Percentiles rank a stretch among this genome's conserved stretches.
These are phyloP conservation scores for Scomberomorus guttatus DNA, from an alignment of 2,797 vertebrate species.

Conservation along the genomic window DNA sequence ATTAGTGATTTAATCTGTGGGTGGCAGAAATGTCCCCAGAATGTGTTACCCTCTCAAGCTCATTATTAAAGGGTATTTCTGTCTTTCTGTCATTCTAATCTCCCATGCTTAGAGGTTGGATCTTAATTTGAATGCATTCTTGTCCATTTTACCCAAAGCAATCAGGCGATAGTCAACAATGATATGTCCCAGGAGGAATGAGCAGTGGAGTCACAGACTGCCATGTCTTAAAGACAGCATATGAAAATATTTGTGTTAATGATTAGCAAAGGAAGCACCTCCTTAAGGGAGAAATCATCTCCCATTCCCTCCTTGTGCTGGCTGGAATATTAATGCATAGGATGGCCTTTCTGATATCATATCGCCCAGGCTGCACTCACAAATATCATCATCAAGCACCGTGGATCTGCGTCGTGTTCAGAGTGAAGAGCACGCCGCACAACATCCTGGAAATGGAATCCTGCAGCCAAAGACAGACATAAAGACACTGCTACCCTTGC, in stretches of 20 bases:
- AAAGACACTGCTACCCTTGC: neutral
- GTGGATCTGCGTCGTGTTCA: conserved; percentile 32
- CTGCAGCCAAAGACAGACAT: conserved; percentile 22
- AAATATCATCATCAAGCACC: conserved; percentile 67
- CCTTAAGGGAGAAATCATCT: conserved; percentile 71
- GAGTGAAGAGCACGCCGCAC: conserved; percentile 21
- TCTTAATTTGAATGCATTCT: conserved; percentile 43
- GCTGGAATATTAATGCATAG: conserved; percentile 77
- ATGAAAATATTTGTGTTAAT: conserved; percentile 73
- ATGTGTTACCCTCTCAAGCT: conserved; percentile 37
- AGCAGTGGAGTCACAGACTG: conserved; percentile 33
- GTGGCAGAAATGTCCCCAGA: conserved; percentile 34
- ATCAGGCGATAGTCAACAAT: conserved; percentile 58
- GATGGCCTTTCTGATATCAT: conserved; percentile 66
- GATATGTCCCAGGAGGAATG: conserved; percentile 43
- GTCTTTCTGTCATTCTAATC: conserved; percentile 52
- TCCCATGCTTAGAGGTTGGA: conserved; percentile 15
- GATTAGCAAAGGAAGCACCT: conserved; percentile 70
- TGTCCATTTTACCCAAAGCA: conserved; percentile 39
- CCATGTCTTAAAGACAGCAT: conserved; percentile 66
- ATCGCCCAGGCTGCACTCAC: conserved; percentile 52
- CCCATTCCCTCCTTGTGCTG: conserved; percentile 47
- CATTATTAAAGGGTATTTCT: conserved; percentile 55
- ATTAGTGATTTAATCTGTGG: conserved; percentile 63
- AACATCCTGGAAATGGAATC: conserved; percentile 26